These are phyloP conservation scores for Epiblema foenella DNA, from an alignment of 2,888 invertebrate genomes.

Conservation along the genomic window DNA sequence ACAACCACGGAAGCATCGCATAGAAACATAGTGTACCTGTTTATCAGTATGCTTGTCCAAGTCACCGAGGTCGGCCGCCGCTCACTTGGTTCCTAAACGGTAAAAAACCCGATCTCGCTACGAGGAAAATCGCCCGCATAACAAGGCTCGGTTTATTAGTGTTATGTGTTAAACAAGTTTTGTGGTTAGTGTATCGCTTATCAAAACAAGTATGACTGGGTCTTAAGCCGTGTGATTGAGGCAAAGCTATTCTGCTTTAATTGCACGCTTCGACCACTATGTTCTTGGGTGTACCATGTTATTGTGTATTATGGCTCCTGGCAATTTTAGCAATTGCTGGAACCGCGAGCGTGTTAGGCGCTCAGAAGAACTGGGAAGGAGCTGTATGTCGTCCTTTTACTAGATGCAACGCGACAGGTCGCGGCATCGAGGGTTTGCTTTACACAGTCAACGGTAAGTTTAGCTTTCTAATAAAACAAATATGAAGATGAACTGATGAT, in stretches of 20 bases:
- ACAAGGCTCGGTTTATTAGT: slow-evolving; percentile 4
- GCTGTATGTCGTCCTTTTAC: slow-evolving; percentile 17
- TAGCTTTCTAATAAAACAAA: background rate
- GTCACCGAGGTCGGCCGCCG: background rate
- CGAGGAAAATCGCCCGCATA: slow-evolving; percentile 25
- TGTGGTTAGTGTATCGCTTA: slow-evolving; percentile 25
- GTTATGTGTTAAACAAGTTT: slow-evolving; percentile 9
- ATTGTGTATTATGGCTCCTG: slow-evolving; percentile 6
- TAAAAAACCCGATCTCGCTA: slow-evolving; percentile 10
- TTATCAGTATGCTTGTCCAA: slow-evolving; percentile 4
- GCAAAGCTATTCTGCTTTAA: background rate
- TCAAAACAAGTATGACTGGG: slow-evolving; percentile 17
- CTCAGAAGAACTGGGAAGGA: background rate
- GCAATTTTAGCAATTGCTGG: background rate
- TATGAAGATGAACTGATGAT: no score
- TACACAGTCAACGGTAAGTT: slow-evolving; percentile 15
- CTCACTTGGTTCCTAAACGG: background rate
- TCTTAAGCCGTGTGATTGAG: slow-evolving; percentile 6
- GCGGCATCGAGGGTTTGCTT: background rate
- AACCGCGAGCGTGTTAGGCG: background rate
- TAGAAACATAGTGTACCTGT: background rate
- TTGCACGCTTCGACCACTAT: slow-evolving; percentile 1
- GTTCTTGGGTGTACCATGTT: slow-evolving; percentile 4
- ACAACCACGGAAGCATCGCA: background rate
- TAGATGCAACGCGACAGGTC: slow-evolving; percentile 8